A percentile compares a stretch with the other conserved stretches of the same genome.
These are phyloP conservation scores for Caenorhabditis wallacei DNA, from an alignment of 2,888 invertebrate species.

Conservation along the genomic window DNA sequence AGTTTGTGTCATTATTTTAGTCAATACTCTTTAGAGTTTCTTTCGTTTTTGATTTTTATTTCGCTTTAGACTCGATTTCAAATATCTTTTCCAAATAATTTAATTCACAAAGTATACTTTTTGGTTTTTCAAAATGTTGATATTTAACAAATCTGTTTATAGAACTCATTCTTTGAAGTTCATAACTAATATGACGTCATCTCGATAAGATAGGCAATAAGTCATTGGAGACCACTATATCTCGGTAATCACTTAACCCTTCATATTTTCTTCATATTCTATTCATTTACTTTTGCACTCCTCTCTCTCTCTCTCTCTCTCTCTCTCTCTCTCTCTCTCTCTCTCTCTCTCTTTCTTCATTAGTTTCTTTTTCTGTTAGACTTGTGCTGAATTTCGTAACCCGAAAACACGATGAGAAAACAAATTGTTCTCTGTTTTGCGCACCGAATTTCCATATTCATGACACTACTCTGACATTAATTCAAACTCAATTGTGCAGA, in stretches of 20 bases:
- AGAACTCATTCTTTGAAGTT: background rate
- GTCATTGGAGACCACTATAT: conserved; percentile 22
- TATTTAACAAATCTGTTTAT: no score
- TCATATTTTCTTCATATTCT: background rate
- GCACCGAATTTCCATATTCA: conserved; percentile 35
- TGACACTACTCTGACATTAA: background rate
- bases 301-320: no score
- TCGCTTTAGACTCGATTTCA: background rate
- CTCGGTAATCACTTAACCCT: conserved; percentile 47
- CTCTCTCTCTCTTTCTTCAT: background rate
- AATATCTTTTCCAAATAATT: no score
- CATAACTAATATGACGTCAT: conserved; percentile 35
- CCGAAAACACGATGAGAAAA: background rate
- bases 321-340: no score
- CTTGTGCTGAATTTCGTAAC: conserved; percentile 49
- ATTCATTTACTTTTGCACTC: no score
- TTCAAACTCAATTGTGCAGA: background rate
- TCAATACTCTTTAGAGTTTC: background rate
- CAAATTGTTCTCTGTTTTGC: background rate
- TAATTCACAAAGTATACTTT: no score
- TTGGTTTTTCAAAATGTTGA: no score
- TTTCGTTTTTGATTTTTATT: background rate
- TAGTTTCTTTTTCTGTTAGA: background rate
- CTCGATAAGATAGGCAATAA: background rate
- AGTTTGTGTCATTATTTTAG: conserved; percentile 19